Conservation (phyloP, 2,113 vertebrate genomes). For the Rhodinocichla rosea region DNA sequence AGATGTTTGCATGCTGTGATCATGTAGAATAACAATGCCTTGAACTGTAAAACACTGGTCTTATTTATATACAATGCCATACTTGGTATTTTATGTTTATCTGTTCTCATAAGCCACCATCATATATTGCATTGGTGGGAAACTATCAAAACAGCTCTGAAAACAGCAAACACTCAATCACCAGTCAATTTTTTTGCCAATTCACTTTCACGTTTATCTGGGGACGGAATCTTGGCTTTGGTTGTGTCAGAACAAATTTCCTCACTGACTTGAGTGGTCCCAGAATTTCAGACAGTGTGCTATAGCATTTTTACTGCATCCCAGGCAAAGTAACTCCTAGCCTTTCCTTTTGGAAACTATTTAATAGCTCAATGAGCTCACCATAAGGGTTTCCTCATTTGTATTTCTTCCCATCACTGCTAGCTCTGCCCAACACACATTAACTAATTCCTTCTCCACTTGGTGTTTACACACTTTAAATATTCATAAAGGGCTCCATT, state of each 20-base stretch:
- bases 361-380: slow-evolving; percentile 33
- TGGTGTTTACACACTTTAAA: slow-evolving; percentile 33
- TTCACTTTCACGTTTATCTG: slow-evolving; percentile 10
- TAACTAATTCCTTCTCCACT: slow-evolving; percentile 42
- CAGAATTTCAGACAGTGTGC: not conserved
- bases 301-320: not conserved
- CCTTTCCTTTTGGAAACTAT: slow-evolving; percentile 13
- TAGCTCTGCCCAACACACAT: not conserved
- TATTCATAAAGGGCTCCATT: not conserved
- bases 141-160: slow-evolving; percentile 8
- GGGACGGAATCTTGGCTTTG: not conserved
- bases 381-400: not conserved
- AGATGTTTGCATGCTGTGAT: slow-evolving; percentile 38
- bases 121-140: not conserved
- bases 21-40: slow-evolving; percentile 11
- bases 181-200: slow-evolving; percentile 22
- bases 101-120: slow-evolving; percentile 16
- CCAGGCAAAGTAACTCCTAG: not conserved
- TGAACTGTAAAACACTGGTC: not conserved
- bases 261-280: not conserved
- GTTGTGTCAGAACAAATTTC: not conserved
- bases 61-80: slow-evolving; percentile 33
- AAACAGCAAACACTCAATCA: slow-evolving; percentile 16
- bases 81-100: slow-evolving; percentile 12
- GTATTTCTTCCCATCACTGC: slow-evolving; percentile 15